Percentiles rank a stretch among this genome's conserved stretches.
phyloP scores from a whole-genome alignment of 2,113 vertebrate species.

The Motacilla alba region DNA sequence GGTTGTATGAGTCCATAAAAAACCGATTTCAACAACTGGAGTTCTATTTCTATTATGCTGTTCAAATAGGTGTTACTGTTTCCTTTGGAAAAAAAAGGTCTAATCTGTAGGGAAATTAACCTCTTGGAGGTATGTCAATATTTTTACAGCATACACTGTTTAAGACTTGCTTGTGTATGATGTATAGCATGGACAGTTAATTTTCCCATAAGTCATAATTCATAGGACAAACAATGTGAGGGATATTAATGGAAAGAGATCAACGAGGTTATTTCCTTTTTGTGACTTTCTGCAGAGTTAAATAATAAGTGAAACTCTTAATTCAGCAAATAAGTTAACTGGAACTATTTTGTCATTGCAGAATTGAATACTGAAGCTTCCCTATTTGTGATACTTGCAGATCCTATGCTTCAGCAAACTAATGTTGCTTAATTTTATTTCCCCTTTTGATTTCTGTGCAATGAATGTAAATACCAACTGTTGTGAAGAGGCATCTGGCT shows the following conservation, averaged over 20 bases:
- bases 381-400: not conserved
- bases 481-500: not conserved
- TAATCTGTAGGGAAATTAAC: conserved; percentile 23
- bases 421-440: not conserved
- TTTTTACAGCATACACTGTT: conserved; percentile 34
- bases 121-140: conserved; percentile 28
- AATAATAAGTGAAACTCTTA: conserved; percentile 53
- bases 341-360: conserved; percentile 2
- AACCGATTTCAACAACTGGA: not conserved
- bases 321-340: conserved; percentile 44
- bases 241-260: conserved; percentile 49
- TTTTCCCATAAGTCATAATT: conserved; percentile 60
- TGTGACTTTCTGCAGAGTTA: conserved; percentile 34
- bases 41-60: not conserved
- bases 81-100: conserved; percentile 45
- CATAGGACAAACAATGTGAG: conserved; percentile 48
- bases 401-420: not conserved
- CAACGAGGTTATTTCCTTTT: conserved; percentile 48
- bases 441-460: not conserved
- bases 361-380: not conserved
- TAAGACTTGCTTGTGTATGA: conserved; percentile 3
- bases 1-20: not conserved
- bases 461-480: not conserved
- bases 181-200: conserved; percentile 15
- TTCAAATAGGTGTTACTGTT: conserved; percentile 29